phyloP scores from a whole-genome alignment of 2,797 vertebrate species.

The Xenops minutus region DNA sequence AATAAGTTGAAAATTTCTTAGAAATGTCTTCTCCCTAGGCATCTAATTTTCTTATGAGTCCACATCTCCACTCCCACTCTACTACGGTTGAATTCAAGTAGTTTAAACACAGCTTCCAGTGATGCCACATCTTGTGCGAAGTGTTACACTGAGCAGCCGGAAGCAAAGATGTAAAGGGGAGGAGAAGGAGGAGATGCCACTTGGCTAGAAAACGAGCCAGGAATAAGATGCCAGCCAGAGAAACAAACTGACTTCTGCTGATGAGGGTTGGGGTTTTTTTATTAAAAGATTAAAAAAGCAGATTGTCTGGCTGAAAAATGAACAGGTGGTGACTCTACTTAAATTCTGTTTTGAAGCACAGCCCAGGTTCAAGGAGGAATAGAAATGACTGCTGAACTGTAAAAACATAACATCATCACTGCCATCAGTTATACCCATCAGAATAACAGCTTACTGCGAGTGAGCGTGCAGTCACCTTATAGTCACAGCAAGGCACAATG shows the following conservation, averaged over 20 bases:
- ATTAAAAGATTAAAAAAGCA: constrained; percentile 38
- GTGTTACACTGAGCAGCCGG: neutral
- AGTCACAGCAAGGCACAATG: neutral
- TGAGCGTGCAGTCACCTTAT: neutral
- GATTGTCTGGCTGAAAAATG: constrained; percentile 52
- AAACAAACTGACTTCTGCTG: constrained; percentile 9
- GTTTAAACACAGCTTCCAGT: neutral
- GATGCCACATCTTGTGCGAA: neutral
- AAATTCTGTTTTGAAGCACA: constrained; percentile 19
- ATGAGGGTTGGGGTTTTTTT: neutral
- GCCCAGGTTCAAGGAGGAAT: neutral
- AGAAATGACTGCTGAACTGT: neutral
- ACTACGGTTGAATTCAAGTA: neutral
- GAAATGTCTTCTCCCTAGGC: neutral
- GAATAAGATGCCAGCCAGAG: constrained; percentile 2
- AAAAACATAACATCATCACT: neutral
- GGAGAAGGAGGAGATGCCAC: neutral
- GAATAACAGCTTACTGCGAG: neutral
- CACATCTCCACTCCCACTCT: neutral
- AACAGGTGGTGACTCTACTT: constrained; percentile 49
- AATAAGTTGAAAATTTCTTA: neutral
- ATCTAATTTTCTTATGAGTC: neutral
- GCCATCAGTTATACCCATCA: neutral
- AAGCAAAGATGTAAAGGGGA: neutral
- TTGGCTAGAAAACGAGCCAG: constrained; percentile 11